Conservation (phyloP, 2,888 invertebrate species). For the Ferdinandea cuprea region DNA sequence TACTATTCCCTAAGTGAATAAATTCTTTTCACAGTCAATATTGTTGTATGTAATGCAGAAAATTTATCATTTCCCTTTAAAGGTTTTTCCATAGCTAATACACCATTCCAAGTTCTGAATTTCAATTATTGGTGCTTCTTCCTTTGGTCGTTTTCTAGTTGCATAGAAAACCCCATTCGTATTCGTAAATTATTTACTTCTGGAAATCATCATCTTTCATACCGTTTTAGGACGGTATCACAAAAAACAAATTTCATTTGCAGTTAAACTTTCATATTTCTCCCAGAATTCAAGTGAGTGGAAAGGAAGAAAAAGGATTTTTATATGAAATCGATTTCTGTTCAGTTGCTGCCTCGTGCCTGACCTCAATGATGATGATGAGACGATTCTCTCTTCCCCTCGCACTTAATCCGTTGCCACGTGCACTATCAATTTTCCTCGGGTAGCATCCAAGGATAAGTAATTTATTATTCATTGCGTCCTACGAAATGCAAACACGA, state of each 20-base stretch:
- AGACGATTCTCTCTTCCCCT: neutral
- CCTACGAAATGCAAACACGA: constrained; percentile 20
- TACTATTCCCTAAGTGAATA: no score
- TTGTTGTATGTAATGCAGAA: no score
- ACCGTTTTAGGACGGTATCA: no score
- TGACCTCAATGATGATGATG: constrained; percentile 27
- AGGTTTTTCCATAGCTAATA: neutral
- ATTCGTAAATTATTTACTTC: constrained; percentile 2
- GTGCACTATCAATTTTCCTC: constrained; percentile 26
- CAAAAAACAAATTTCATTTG: no score
- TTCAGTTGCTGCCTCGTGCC: constrained; percentile 15
- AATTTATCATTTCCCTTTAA: neutral
- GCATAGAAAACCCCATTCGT: no score
- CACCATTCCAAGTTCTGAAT: neutral
- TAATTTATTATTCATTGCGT: constrained; percentile 19
- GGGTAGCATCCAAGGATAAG: constrained; percentile 28
- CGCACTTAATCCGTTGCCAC: constrained; percentile 22
- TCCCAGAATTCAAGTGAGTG: neutral
- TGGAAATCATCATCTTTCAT: constrained; percentile 9
- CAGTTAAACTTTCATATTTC: neutral
- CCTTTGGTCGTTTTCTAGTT: neutral
- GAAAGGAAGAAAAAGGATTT: no score
- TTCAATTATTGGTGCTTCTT: constrained; percentile 19
- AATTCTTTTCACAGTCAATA: no score
- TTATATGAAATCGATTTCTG: constrained; percentile 11